These are phyloP conservation scores for Apteryx owenii DNA, from an alignment of 2,113 vertebrate genomes.

Conservation along the genomic window DNA sequence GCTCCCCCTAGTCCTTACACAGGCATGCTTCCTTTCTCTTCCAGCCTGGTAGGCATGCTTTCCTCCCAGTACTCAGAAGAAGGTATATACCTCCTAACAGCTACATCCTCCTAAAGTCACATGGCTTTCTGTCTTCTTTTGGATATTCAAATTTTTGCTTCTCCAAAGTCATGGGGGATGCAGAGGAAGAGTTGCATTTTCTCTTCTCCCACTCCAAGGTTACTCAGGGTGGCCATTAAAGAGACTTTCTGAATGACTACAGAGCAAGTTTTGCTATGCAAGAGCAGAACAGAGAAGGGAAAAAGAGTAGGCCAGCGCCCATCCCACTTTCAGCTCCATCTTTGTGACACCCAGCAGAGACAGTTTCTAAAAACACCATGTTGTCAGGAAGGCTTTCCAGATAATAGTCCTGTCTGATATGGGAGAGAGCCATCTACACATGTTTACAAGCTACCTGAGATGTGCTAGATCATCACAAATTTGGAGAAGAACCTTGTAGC, in stretches of 20 bases:
- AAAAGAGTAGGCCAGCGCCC: background rate
- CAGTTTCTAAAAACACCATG: background rate
- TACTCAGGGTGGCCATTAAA: background rate
- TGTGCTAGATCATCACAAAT: background rate
- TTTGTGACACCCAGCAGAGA: background rate
- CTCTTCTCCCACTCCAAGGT: background rate
- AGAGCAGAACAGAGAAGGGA: background rate
- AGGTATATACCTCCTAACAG: rapidly evolving
- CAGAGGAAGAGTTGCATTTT: background rate
- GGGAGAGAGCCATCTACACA: background rate
- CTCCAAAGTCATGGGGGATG: background rate
- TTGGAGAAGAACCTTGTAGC: background rate
- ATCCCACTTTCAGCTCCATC: background rate
- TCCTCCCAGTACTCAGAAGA: background rate
- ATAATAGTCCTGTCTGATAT: background rate
- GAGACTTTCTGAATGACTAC: background rate
- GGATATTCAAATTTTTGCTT: background rate
- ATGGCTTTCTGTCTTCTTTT: background rate
- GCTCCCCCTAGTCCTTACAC: background rate
- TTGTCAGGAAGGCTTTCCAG: background rate
- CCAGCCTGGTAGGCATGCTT: background rate
- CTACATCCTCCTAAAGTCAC: background rate
- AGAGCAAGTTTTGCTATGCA: background rate
- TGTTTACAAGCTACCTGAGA: background rate
- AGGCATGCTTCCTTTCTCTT: background rate